Evolutionary conservation across 2,113 vertebrate genomes (phyloP), one percentile per base, ranked within the genome.

Genomic region (Rafetus swinhoei): DNA sequence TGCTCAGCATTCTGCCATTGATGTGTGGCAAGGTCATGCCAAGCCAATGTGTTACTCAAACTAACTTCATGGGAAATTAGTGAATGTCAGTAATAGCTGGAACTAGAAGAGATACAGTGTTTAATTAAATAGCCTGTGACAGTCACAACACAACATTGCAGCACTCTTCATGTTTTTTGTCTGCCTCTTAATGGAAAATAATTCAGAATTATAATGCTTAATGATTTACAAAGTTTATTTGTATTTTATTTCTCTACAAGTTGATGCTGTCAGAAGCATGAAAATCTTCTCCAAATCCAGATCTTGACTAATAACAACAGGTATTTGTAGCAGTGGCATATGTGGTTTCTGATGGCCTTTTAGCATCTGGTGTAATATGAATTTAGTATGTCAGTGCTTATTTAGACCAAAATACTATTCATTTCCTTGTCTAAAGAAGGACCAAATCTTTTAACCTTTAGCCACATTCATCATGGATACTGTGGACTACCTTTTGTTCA

Each of bases 151-250:
- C 11, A 91, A 79, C 92, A 79, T 60, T 27, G 56, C 39, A 85
- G 25, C 22, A 24, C 25, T 90, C 15, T 74, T 2, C 35, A 88
- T 79, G 81, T 35, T 52, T n/a, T 79, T 90, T 94, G 57, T 21
- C 52, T 1, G 35, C 7, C 39, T 56, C 69, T 65, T 89, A 93
- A 86, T 81, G 69, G 56, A 86, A 86, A 56, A 77, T 25, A 60
- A 53, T 52, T 76, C 56, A 57, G 25, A 79, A 29, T 72, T 86
- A 65, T 45, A 52, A 85, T 79, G 25, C 54, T 96, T 79, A 93
- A 94, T 87, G 92, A 95, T 93, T 95, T 94, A 91, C 54, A 69
- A 80, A 83, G 54, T 52, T 25, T 88, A 7, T 1, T 57, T 86
- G 27, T 85, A 60, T 89, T 79, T 16, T 29, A 13, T 19, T 77